A percentile compares a stretch with the other conserved stretches of the same genome.
Conservation (phyloP, 2,888 invertebrate genomes). For the Tridacna crocea region DNA sequence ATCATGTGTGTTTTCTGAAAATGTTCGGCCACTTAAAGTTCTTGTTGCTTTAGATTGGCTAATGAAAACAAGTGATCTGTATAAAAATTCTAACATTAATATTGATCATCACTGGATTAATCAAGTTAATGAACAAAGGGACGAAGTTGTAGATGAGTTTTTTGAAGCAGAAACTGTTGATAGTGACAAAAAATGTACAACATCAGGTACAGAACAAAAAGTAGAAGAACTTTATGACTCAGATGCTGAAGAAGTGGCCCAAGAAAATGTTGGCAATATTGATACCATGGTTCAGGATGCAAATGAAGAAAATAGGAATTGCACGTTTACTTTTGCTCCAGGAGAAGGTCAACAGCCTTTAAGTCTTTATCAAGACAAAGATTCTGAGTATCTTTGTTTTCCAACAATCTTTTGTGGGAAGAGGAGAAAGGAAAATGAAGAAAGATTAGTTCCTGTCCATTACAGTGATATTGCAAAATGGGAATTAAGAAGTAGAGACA, state of each 20-base stretch:
- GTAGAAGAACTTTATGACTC: conserved; percentile 22
- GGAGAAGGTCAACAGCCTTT: conserved; percentile 54
- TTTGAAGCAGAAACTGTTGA: conserved; percentile 1
- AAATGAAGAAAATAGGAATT: conserved; percentile 25
- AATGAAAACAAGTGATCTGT: conserved; percentile 41
- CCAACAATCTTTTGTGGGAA: conserved; percentile 57
- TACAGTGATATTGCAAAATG: conserved; percentile 36
- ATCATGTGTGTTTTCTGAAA: conserved; percentile 41
- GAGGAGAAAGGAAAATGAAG: conserved; percentile 29
- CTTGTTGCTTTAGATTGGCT: conserved; percentile 47
- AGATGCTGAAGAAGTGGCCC: conserved; percentile 33
- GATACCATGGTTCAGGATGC: conserved; percentile 39
- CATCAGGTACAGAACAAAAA: background rate
- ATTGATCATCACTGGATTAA: conserved; percentile 42
- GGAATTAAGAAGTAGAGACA: conserved; percentile 30
- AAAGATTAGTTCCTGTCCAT: conserved; percentile 17
- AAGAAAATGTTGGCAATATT: conserved; percentile 47
- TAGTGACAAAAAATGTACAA: background rate
- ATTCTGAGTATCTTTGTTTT: conserved; percentile 51
- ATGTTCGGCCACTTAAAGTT: conserved; percentile 46
- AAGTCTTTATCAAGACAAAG: conserved; percentile 51
- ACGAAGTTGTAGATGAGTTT: conserved; percentile 25
- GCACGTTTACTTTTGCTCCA: conserved; percentile 51
- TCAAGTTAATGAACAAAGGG: conserved; percentile 1
- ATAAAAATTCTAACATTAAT: conserved; percentile 36